phyloP scores from a whole-genome alignment of 1,140 invertebrate genomes.

The Pectinophora gossypiella region DNA sequence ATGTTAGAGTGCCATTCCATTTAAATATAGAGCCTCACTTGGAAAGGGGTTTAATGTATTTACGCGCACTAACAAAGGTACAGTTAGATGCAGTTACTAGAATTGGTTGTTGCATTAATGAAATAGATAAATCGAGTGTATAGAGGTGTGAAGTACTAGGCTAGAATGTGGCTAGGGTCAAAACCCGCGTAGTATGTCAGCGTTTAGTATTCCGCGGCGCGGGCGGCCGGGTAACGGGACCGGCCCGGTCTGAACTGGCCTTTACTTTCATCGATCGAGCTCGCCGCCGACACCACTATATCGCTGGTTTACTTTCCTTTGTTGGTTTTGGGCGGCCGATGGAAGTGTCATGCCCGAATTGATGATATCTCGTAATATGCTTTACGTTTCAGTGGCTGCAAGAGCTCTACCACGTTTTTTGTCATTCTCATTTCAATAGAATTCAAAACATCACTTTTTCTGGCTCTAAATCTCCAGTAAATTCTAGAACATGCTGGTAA shows the following conservation, averaged over 20 bases:
- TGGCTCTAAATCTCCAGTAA: no score
- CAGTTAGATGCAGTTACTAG: background rate
- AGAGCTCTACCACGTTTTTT: no score
- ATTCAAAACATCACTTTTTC: no score
- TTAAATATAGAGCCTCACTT: no score
- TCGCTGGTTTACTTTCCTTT: slow-evolving; percentile 70
- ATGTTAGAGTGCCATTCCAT: no score
- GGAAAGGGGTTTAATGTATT: no score
- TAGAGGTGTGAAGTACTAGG: slow-evolving; percentile 57
- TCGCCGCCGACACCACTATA: slow-evolving; percentile 24
- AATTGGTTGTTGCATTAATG: background rate
- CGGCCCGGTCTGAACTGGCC: slow-evolving; percentile 54
- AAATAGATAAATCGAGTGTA: slow-evolving; percentile 30
- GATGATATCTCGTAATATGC: slow-evolving; percentile 14
- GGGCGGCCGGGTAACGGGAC: slow-evolving; percentile 64
- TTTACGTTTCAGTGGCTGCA: no score
- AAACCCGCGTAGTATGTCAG: slow-evolving; percentile 73
- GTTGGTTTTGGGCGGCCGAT: slow-evolving; percentile 52
- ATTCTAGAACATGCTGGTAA: no score
- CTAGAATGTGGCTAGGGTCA: slow-evolving; percentile 72
- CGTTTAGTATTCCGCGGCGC: slow-evolving; percentile 65
- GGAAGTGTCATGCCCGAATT: slow-evolving; percentile 34
- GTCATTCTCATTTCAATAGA: no score
- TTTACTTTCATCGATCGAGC: slow-evolving; percentile 72
- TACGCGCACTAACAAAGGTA: background rate